Base-by-base conservation (phyloP, 1,140 invertebrate genomes). In the Drosophila elegans region DNA sequence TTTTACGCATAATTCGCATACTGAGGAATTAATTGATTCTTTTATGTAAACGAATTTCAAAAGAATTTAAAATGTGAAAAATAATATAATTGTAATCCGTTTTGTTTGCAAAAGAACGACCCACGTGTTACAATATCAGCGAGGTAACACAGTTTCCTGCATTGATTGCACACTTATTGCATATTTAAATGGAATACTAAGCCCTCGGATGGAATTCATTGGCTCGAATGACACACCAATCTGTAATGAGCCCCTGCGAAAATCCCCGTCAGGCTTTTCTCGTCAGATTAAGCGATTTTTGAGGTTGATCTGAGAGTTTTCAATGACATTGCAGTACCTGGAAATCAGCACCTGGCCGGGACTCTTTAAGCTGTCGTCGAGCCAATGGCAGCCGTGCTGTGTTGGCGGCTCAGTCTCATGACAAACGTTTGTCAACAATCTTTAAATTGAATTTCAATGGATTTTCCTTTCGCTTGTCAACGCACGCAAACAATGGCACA, bases 361-460 rank as follows among this genome's bases (percentile, higher is more conserved):
- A 41, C 29, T 52, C 72, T 67, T 57, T 75, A 75, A 75, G 45
- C 71, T 63, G 51, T 74, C 72, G 69, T 21, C 45, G 45, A n/a
- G 53, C 13, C 34, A 56, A 49, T 27, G 48, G 48, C 49, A 72
- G 54, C 38, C 57, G 25, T 38, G 21, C 39, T 66, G 67, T 39
- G 67, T 36, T n/a, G 66, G 34, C 25, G 42, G 36, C 39, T 45
- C 69, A 29, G 53, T 73, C 49, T 67, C 61, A 63, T 78, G 75
- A 78, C 75, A 78, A 78, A 78, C 74, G 74, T 78, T 78, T 78
- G 74, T 78, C 75, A 78, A 78, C 74, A 78, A 57, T 78, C 59
- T 71, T 78, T 63, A 78, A 78, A 78, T 78, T 78, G 75, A 78
- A 78, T 78, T 78, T 78, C 75, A 78, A 78, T 78, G 75, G 75